phyloP scores from a whole-genome alignment of 2,113 vertebrate species.

The Callospermophilus lateralis region DNA sequence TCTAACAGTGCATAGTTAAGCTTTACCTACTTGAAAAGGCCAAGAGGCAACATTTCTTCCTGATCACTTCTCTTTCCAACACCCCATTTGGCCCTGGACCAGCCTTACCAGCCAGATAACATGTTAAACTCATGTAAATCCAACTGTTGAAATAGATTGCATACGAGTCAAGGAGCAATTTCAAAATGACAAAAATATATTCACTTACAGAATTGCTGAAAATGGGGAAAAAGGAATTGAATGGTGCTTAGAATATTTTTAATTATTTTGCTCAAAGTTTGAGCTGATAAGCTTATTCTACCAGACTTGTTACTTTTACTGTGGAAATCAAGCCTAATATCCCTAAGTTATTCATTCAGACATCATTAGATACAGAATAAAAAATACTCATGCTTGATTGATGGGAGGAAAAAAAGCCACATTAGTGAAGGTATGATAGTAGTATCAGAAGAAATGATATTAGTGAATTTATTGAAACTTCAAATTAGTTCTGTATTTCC shows the following conservation, averaged over 20 bases:
- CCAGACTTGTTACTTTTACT: neutral
- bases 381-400: neutral
- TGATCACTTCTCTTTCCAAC: neutral
- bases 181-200: neutral
- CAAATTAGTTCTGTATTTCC: neutral
- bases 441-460: constrained; percentile 2
- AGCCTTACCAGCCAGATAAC: neutral
- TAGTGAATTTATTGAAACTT: constrained; percentile 9
- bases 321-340: neutral
- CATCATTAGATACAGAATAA: neutral
- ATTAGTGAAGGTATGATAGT: neutral
- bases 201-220: neutral
- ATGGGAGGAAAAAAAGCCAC: neutral
- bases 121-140: neutral
- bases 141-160: neutral
- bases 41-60: neutral
- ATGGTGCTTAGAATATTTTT: neutral
- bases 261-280: neutral
- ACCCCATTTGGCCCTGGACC: neutral
- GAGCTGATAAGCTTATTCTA: too few species aligned
- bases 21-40: neutral
- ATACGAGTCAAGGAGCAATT: constrained; percentile 32
- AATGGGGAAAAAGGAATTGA: neutral
- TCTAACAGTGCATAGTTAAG: neutral
- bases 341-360: neutral